These are phyloP conservation scores for Sebastes aleutianus DNA, from an alignment of 2,797 vertebrate species.

Conservation along the genomic window DNA sequence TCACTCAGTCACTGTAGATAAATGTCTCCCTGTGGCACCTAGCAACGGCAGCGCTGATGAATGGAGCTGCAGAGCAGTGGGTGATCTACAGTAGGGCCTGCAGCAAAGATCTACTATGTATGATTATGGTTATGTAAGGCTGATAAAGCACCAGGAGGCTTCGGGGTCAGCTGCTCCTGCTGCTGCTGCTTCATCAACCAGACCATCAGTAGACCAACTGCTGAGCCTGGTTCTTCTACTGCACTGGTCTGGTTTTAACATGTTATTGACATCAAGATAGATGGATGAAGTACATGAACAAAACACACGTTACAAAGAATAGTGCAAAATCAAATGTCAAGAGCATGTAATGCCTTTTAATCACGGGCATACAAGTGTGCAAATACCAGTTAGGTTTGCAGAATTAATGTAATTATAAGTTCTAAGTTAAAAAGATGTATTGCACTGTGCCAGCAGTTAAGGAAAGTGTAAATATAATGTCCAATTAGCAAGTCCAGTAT, in stretches of 20 bases:
- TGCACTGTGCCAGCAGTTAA: neutral
- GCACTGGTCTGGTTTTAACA: neutral
- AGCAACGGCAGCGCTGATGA: constrained; percentile 26
- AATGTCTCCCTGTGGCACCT: constrained; percentile 9
- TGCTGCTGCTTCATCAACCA: neutral
- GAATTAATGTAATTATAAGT: too few relatives aligned
- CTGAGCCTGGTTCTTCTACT: neutral
- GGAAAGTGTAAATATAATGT: neutral
- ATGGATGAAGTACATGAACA: neutral
- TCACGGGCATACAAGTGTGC: too few relatives aligned
- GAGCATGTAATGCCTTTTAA: too few relatives aligned
- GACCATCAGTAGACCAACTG: neutral
- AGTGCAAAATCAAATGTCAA: neutral
- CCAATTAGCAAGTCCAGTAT: neutral
- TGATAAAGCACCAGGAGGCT: neutral
- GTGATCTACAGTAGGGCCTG: neutral
- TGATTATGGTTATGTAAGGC: constrained; percentile 31
- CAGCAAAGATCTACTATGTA: neutral
- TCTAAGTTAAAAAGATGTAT: neutral
- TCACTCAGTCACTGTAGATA: constrained; percentile 11
- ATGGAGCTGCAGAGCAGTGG: constrained; percentile 18
- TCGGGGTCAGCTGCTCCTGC: neutral
- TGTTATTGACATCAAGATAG: neutral
- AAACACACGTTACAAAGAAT: neutral
- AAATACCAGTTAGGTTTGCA: too few relatives aligned